phyloP scores from a whole-genome alignment of 2,113 vertebrate species.

The Osmerus mordax region DNA sequence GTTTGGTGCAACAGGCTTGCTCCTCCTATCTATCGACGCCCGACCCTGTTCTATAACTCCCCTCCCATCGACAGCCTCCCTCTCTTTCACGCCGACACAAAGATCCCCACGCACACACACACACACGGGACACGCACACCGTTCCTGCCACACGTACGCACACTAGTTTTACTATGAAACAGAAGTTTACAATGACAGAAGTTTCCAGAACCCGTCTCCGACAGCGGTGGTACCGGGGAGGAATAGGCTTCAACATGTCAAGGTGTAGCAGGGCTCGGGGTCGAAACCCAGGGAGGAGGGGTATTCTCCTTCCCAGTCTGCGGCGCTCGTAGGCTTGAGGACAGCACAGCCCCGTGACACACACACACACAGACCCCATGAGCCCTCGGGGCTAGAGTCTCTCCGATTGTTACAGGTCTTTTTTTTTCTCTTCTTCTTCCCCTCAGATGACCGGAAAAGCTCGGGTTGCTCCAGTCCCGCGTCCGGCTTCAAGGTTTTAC shows the following conservation, averaged over 20 bases:
- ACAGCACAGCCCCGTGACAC: not conserved
- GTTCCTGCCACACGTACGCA: no score
- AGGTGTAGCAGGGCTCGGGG: not conserved
- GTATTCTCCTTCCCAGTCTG: not conserved
- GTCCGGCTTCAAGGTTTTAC: conserved; percentile 28
- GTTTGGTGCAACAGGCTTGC: conserved; percentile 15
- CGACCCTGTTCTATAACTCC: not conserved
- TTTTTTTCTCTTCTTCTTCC: not conserved
- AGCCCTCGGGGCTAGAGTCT: not conserved
- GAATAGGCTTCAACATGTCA: not conserved
- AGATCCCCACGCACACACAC: conserved; percentile 11
- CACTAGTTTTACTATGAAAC: no score
- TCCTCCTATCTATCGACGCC: conserved; percentile 10
- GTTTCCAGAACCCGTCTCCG: no score
- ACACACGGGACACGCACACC: not conserved
- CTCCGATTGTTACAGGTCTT: conserved; percentile 1
- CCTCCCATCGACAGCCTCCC: not conserved
- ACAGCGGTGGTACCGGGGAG: no score
- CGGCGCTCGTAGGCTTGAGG: not conserved
- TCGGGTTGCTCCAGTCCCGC: conserved; percentile 6
- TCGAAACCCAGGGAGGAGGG: not conserved
- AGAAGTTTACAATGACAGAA: no score
- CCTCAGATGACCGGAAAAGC: not conserved
- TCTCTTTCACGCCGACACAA: conserved; percentile 9
- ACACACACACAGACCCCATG: not conserved